Percentiles rank a stretch among this genome's conserved stretches.
Evolutionary conservation across 2,113 vertebrate species (phyloP).

Genomic region (Malurus elegans): DNA sequence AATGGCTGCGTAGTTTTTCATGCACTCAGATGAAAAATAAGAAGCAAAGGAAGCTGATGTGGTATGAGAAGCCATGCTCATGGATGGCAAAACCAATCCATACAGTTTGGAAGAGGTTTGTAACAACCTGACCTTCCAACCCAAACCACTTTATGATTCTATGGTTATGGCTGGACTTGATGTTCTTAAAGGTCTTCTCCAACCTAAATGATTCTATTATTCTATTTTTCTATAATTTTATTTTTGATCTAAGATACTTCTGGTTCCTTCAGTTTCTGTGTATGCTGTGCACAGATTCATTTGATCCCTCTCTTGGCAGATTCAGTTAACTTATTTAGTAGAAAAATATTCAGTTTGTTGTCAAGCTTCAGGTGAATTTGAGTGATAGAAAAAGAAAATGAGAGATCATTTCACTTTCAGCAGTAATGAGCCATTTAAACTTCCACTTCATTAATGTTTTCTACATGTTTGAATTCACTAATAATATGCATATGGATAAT

Average conservation of each 20-base stretch:
- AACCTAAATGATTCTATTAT: not conserved
- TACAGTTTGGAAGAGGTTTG: not conserved
- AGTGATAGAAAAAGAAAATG: not conserved
- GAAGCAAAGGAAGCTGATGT: fast-evolving
- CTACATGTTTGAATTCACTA: not conserved
- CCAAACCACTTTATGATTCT: not conserved
- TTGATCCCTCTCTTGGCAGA: not conserved
- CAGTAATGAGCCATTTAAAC: not conserved
- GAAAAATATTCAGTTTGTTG: not conserved
- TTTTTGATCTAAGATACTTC: not conserved
- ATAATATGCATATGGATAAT: not conserved
- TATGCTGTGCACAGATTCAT: not conserved
- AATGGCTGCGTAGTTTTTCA: fast-evolving
- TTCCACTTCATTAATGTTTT: not conserved
- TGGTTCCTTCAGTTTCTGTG: not conserved
- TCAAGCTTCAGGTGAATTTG: not conserved
- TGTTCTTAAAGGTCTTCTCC: not conserved
- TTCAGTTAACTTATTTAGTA: not conserved
- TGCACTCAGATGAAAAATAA: not conserved
- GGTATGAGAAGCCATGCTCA: not conserved
- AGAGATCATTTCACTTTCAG: not conserved
- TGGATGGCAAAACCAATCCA: not conserved
- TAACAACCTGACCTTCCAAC: not conserved
- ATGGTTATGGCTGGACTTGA: fast-evolving
- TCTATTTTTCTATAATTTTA: not conserved